Evolutionary conservation across 1,140 invertebrate genomes (phyloP).

Genomic region (Gryon sp.): DNA sequence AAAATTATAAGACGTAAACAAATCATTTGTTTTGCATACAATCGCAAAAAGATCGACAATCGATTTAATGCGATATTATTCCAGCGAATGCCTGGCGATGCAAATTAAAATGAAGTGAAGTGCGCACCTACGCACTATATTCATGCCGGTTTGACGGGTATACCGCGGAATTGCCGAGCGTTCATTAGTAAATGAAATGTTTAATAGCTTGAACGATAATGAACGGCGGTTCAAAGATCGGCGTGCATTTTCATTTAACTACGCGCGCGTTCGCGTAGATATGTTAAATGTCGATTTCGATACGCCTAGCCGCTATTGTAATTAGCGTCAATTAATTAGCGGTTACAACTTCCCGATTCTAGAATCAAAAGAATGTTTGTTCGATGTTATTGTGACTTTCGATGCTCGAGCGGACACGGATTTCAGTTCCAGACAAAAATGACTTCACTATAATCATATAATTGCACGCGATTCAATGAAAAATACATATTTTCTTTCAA

Average conservation of each 20-base stretch:
- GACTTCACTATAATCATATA: slow-evolving; percentile 1
- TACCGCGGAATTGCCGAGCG: slow-evolving; percentile 19
- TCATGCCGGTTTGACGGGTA: slow-evolving; percentile 24
- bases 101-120: neutral
- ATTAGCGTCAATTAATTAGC: slow-evolving; percentile 41
- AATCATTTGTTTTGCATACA: too few relatives aligned
- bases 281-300: slow-evolving; percentile 19
- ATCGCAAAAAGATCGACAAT: too few relatives aligned
- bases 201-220: slow-evolving; percentile 40
- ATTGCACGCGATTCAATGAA: slow-evolving; percentile 3
- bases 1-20: too few relatives aligned
- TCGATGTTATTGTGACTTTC: neutral
- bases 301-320: slow-evolving; percentile 15
- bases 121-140: slow-evolving; percentile 28
- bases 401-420: neutral
- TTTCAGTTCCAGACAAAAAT: slow-evolving; percentile 5
- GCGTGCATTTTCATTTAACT: slow-evolving; percentile 10
- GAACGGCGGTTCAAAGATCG: slow-evolving; percentile 47
- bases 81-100: neutral
- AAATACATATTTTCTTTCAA: neutral
- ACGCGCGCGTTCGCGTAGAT: neutral
- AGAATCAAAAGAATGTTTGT: neutral
- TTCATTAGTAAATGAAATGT: slow-evolving; percentile 56
- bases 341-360: slow-evolving; percentile 17
- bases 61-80: too few relatives aligned